Base-by-base conservation (phyloP, 2,113 vertebrate genomes). In the Hepsetus odoe region DNA sequence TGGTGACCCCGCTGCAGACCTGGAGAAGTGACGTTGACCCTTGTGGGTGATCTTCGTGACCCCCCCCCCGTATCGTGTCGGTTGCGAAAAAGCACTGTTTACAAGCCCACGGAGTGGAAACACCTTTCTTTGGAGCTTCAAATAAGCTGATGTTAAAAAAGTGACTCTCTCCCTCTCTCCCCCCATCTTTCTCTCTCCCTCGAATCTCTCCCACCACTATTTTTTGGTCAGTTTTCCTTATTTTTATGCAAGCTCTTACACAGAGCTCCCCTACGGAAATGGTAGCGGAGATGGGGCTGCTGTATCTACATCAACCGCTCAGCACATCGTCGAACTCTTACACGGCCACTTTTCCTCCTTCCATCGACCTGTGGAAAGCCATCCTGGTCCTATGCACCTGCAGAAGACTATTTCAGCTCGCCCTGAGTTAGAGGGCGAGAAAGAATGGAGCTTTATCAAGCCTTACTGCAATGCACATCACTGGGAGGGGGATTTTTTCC, bases 1-100 rank as follows among this genome's bases (percentile, higher is more conserved):
- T 96, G 96, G 96, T 97, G 93, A 96, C 86, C 8, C n/a, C 32
- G 20, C 9, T 59, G n/a, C 46, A 11, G 8, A 18, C 28, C 11
- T 14, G 74, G 46, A 85, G 75, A 61, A 76, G 58, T 65, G 79
- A 80, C 11, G 53, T 55, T 28, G 66, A 61, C 32, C 44, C 32
- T n/a, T 30, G 24, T 32, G 28, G 61, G 32, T 33, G 32, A 64
- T 32, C 30, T 64, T 64, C 32, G 33, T 55, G 65, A 76, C 46
- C 44, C 76, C 56, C 46, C 44, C 76, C 56, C 12, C 42, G 58
- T 77, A 38, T 70, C 33, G 77, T 32, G 38, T 56, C 40, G 76
- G 68, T 28, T 55, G 40, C 24, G 56, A 73, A 66, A 62, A 64
- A 79, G 38, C 30, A 71, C 59, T n/a, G 77, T 77, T 77, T 72